Conservation (phyloP, 2,113 vertebrate species). For the Triplophysa rosa region DNA sequence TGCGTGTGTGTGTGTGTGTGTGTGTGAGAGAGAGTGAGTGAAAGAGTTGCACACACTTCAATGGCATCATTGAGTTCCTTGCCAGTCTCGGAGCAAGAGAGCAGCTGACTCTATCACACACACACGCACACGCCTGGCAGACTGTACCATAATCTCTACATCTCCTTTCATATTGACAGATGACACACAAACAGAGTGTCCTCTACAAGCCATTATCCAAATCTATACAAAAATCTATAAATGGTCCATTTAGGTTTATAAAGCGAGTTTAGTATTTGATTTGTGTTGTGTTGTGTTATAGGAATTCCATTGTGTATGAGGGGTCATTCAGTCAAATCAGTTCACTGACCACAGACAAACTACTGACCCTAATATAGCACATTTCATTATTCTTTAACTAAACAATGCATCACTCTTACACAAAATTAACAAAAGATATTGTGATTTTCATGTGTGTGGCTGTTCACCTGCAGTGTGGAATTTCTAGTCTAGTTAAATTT, state of each 20-base stretch:
- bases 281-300: slow-evolving; percentile 2
- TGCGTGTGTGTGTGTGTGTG: neutral
- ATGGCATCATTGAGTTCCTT: slow-evolving; percentile 34
- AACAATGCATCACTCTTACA: neutral
- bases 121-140: neutral
- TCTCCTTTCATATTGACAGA: slow-evolving; percentile 18
- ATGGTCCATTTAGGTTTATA: slow-evolving; percentile 2
- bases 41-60: slow-evolving; percentile 21
- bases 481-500: neutral
- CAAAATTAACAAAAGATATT: slow-evolving; percentile 1
- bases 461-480: neutral
- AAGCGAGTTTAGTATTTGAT: slow-evolving; percentile 9
- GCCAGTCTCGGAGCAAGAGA: slow-evolving; percentile 3
- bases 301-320: neutral
- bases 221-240: slow-evolving; percentile 18
- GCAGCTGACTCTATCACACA: neutral
- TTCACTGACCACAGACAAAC: neutral
- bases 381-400: neutral
- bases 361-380: no score
- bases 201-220: neutral
- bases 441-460: neutral
- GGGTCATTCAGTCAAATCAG: neutral
- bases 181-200: neutral
- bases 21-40: neutral
- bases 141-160: slow-evolving; percentile 23